A percentile compares a stretch with the other conserved stretches of the same genome.
These are phyloP conservation scores for Remorina albescens DNA, from an alignment of 2,797 vertebrate species.

Conservation along the genomic window DNA sequence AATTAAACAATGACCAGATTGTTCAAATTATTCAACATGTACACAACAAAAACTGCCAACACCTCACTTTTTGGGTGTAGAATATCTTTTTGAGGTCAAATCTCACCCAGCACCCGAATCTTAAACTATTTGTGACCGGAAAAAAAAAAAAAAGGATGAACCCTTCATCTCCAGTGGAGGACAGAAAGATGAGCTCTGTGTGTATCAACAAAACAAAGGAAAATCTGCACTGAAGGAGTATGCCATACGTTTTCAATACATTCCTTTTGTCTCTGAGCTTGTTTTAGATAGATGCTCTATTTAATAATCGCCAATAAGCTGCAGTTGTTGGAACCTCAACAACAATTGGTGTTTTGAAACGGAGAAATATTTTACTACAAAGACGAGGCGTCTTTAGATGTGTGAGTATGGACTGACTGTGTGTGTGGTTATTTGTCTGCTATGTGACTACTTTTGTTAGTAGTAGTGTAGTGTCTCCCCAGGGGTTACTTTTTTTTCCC, in stretches of 20 bases:
- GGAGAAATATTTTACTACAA: constrained; percentile 57
- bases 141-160: neutral
- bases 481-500: too few relatives aligned
- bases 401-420: constrained; percentile 23
- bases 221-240: constrained; percentile 39
- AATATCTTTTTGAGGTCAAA: constrained; percentile 3
- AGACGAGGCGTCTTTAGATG: constrained; percentile 31
- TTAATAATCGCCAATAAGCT: constrained; percentile 61
- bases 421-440: constrained; percentile 30
- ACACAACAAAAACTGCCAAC: constrained; percentile 4
- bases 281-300: constrained; percentile 44
- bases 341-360: constrained; percentile 19
- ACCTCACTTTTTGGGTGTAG: constrained; percentile 1
- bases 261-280: constrained; percentile 64
- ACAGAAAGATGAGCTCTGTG: constrained; percentile 13
- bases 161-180: neutral
- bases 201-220: constrained; percentile 22
- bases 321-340: constrained; percentile 48
- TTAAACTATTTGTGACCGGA: constrained; percentile 10
- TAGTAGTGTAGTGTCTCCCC: neutral
- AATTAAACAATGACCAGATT: neutral
- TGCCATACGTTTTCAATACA: constrained; percentile 66
- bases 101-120: neutral
- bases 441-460: constrained; percentile 41
- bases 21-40: constrained; percentile 11